Evolutionary conservation across 2,113 vertebrate species (phyloP).

Genomic region (Lepisosteus osseus): DNA sequence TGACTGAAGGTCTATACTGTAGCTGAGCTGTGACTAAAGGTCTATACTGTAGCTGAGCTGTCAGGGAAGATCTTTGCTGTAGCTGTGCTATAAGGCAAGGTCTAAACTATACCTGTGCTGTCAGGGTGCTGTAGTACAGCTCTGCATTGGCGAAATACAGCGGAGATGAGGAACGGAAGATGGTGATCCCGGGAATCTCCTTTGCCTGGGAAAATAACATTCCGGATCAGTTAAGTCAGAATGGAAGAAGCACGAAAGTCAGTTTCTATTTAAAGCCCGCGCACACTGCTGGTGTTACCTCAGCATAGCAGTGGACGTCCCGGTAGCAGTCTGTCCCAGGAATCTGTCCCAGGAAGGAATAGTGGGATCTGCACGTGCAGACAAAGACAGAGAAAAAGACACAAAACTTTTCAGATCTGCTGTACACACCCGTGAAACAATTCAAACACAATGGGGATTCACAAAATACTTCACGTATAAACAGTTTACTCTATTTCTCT

Average conservation of each 20-base stretch:
- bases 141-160: slow-evolving; percentile 83
- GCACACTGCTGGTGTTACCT: slow-evolving; percentile 52
- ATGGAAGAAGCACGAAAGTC: slow-evolving; percentile 25
- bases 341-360: slow-evolving; percentile 72
- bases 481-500: too few species aligned
- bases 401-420: too few species aligned
- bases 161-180: slow-evolving; percentile 75
- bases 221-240: slow-evolving; percentile 17
- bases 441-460: too few species aligned
- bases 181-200: slow-evolving; percentile 74
- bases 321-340: slow-evolving; percentile 73
- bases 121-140: slow-evolving; percentile 67
- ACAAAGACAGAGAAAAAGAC: slow-evolving; percentile 21
- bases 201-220: slow-evolving; percentile 58
- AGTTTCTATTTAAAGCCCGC: background rate
- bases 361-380: slow-evolving; percentile 60
- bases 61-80: too few species aligned
- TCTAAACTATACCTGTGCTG: slow-evolving; percentile 59
- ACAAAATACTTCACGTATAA: too few species aligned
- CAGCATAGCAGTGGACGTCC: slow-evolving; percentile 65
- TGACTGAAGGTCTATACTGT: too few species aligned
- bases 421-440: too few species aligned
- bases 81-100: background rate
- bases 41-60: too few species aligned
- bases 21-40: too few species aligned